Evolutionary conservation across 2,888 invertebrate species (phyloP).

Genomic region (Sinhomidia bicolor): DNA sequence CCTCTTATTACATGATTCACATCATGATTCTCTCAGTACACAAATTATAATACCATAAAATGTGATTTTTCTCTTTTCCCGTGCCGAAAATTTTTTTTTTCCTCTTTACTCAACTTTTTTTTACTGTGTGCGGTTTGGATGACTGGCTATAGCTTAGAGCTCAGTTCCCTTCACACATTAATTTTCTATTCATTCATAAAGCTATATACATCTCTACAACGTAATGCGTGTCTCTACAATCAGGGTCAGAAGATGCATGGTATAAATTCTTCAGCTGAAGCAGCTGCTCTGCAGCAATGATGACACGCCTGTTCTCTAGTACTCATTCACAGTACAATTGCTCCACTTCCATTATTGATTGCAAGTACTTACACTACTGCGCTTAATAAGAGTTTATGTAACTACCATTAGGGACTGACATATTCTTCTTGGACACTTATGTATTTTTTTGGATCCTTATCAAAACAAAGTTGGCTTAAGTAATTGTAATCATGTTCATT

Average conservation of each 20-base stretch:
- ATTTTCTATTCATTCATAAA: not conserved
- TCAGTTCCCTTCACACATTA: not conserved
- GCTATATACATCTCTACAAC: not conserved
- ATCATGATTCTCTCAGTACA: not conserved
- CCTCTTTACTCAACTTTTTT: not conserved
- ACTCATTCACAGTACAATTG: not conserved
- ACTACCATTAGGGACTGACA: not conserved
- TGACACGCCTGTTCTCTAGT: not conserved
- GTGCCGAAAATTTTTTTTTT: conserved; percentile 6
- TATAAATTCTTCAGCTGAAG: too few species aligned
- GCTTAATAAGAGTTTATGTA: not conserved
- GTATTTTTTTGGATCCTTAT: conserved; percentile 56
- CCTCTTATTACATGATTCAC: too few species aligned
- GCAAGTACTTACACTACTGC: too few species aligned
- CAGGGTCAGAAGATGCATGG: not conserved
- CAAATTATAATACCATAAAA: conserved; percentile 17
- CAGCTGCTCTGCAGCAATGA: not conserved
- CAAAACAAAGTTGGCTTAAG: conserved; percentile 19
- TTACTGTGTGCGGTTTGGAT: too few species aligned
- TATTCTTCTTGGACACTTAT: too few species aligned
- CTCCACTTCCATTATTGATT: conserved; percentile 7
- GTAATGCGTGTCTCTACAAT: not conserved
- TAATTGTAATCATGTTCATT: conserved; percentile 60
- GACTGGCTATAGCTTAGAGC: too few species aligned
- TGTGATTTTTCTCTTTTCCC: not conserved